Evolutionary conservation across 2,797 vertebrate species (phyloP), one percentile per base, ranked within the genome.

Genomic region (Tiaroga cobitis): DNA sequence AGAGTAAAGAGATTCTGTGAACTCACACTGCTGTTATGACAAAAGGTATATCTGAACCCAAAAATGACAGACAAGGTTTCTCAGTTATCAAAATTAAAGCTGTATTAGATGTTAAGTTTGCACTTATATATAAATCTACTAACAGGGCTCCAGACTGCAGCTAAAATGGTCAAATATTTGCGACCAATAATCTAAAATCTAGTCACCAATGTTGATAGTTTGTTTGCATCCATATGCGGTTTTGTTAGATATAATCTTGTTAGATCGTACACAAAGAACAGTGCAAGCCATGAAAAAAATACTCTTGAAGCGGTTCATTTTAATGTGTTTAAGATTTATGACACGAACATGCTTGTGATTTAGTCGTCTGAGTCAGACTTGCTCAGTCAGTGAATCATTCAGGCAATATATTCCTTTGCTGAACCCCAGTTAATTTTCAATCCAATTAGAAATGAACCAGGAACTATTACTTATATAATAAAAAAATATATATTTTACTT

Each of bases 31-130:
- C 90, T 89, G 86, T 84, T 89, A 65, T 87, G 90, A 90, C 85
- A 93, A 82, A 89, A 86, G 91, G 89, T 91, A 87, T 93, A 88
- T 90, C 51, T 74, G 43, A 85, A 92, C 93, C 93, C 94, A 94
- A 95, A 95, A 94, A 94, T 94, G 93, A 94, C 93, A 94, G 89
- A 87, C 80, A 81, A 90, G 84, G 63, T 67, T 75, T 83, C 24
- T 65, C 34, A 77, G 24, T 81, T 32, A 77, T 32, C 32, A 26
- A 49, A 26, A 73, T 82, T 85, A 78, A n/a, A 85, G 26, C 8
- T 49, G n/a, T 39, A 49, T 49, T 86, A 76, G n/a, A 51, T 79
- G 56, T n/a, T 70, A 39, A 73, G 26, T 39, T 78, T 82, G 16
- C 49, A 61, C 3, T 73, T 13, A 56, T 59, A 56, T 67, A 26